Evolutionary conservation across 2,888 invertebrate species (phyloP).

Genomic region (Tholera decimalis): DNA sequence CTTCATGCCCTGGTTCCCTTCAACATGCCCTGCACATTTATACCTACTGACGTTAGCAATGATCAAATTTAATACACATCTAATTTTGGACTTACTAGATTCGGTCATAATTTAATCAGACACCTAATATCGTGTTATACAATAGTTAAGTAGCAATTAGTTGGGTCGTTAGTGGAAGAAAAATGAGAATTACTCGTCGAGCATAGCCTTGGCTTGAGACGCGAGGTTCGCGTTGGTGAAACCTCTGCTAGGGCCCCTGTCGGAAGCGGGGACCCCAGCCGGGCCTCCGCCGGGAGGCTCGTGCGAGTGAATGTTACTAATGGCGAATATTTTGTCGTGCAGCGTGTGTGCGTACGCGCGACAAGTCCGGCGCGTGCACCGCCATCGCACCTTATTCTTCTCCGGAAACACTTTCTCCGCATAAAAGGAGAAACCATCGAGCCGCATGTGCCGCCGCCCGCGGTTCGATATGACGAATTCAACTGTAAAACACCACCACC

Average conservation of each 20-base stretch:
- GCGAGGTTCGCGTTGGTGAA: conserved; percentile 71
- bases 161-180: conserved; percentile 44
- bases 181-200: conserved; percentile 76
- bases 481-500: conserved; percentile 85
- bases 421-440: conserved; percentile 89
- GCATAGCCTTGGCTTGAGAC: conserved; percentile 78
- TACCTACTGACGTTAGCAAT: conserved; percentile 28
- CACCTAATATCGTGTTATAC: conserved; percentile 38
- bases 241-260: conserved; percentile 56
- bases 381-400: conserved; percentile 90
- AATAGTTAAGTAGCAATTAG: conserved; percentile 24
- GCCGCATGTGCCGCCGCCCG: conserved; percentile 89
- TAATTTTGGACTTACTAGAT: conserved; percentile 20
- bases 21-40: conserved; percentile 42
- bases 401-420: conserved; percentile 90
- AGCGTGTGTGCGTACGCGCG: conserved; percentile 89
- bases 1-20: conserved; percentile 49
- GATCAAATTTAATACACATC: conserved; percentile 25
- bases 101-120: conserved; percentile 31
- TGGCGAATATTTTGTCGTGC: conserved; percentile 88
- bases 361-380: conserved; percentile 89
- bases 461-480: conserved; percentile 91
- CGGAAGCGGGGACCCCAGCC: conserved; percentile 50
- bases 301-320: conserved; percentile 89
- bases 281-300: conserved; percentile 75